Percentiles rank a stretch among this genome's conserved stretches.
phyloP scores from a whole-genome alignment of 2,113 vertebrate species.

The Paramormyrops kingsleyae region DNA sequence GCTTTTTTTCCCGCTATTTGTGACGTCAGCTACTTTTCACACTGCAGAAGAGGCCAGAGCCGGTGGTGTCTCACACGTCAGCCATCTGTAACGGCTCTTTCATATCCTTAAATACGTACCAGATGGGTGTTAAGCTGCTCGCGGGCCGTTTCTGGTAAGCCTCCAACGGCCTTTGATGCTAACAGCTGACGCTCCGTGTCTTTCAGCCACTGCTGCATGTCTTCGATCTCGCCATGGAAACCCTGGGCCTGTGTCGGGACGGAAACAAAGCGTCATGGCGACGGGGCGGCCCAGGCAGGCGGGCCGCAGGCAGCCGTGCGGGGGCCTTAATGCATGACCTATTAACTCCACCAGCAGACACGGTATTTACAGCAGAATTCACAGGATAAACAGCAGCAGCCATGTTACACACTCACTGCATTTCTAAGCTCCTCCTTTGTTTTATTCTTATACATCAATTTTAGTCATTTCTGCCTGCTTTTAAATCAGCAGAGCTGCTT shows the following conservation, averaged over 20 bases:
- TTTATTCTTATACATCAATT: neutral
- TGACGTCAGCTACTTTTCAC: slow-evolving; percentile 53
- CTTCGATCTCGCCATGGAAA: slow-evolving; percentile 97
- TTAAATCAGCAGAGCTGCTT: neutral
- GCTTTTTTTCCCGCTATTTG: slow-evolving; percentile 32
- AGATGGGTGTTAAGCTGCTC: slow-evolving; percentile 94
- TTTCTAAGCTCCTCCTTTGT: neutral
- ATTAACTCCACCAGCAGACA: neutral
- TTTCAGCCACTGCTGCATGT: slow-evolving; percentile 94
- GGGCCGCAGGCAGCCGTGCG: neutral
- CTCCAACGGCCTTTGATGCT: slow-evolving; percentile 92
- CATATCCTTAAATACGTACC: slow-evolving; percentile 74
- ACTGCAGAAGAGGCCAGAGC: slow-evolving; percentile 45
- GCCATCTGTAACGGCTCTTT: slow-evolving; percentile 59
- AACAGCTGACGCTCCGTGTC: slow-evolving; percentile 94
- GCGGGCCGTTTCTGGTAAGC: slow-evolving; percentile 93
- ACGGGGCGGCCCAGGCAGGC: slow-evolving; percentile 32
- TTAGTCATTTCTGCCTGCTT: neutral
- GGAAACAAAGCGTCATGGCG: slow-evolving; percentile 47
- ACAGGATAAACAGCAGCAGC: neutral
- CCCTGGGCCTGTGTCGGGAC: slow-evolving; percentile 84
- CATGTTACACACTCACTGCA: neutral
- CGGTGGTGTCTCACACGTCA: slow-evolving; percentile 34
- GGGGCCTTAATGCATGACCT: neutral
- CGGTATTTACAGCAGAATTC: neutral